Conservation (phyloP, 2,888 invertebrate species). For the Anoncus sp. region DNA sequence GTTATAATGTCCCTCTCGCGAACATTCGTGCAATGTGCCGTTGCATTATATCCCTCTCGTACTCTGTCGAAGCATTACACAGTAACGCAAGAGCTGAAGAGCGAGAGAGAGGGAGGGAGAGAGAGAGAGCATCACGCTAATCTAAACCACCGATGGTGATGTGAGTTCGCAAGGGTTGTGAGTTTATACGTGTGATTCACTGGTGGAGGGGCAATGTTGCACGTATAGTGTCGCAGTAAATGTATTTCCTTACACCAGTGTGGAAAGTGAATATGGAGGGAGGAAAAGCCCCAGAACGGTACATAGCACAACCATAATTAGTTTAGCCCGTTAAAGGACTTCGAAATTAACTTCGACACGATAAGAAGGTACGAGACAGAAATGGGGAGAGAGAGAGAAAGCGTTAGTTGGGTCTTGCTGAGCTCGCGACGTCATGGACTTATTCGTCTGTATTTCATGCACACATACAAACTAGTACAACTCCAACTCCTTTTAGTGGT, state of each 20-base stretch:
- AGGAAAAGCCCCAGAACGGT: constrained; percentile 33
- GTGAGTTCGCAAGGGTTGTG: constrained; percentile 38
- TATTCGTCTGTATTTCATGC: constrained; percentile 26
- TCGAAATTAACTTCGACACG: constrained; percentile 70
- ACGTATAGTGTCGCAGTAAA: constrained; percentile 31
- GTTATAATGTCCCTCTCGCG: constrained; percentile 60
- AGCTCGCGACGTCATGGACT: constrained; percentile 50
- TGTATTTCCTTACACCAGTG: constrained; percentile 36
- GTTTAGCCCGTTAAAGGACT: constrained; percentile 76
- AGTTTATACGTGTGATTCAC: constrained; percentile 35
- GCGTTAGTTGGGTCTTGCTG: constrained; percentile 26
- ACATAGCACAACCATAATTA: constrained; percentile 74
- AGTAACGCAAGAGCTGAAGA: constrained; percentile 21
- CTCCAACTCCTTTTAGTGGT: constrained; percentile 1
- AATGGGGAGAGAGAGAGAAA: constrained; percentile 31
- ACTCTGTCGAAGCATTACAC: constrained; percentile 36
- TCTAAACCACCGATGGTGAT: constrained; percentile 55
- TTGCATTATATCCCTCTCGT: constrained; percentile 48
- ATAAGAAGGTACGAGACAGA: constrained; percentile 63
- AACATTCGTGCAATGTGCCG: constrained; percentile 63
- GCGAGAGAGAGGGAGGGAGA: constrained; percentile 54
- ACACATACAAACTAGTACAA: constrained; percentile 15
- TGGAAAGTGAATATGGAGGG: constrained; percentile 46
- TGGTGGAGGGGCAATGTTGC: constrained; percentile 25
- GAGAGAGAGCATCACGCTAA: constrained; percentile 68